These are phyloP conservation scores for Scotopteryx bipunctaria DNA, from an alignment of 2,888 invertebrate species.

Conservation along the genomic window DNA sequence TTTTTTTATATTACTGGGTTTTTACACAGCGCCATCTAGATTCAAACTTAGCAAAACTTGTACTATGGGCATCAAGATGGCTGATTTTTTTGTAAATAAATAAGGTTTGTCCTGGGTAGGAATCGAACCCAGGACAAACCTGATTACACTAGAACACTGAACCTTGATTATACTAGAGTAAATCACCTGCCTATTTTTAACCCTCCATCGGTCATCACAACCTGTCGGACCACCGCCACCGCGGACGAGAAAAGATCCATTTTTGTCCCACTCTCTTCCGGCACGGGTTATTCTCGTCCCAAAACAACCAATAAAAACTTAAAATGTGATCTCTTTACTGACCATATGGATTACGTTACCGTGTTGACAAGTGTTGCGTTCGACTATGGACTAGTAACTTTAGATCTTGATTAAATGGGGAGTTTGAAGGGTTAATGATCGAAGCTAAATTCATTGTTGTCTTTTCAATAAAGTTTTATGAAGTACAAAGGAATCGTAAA, in stretches of 20 bases:
- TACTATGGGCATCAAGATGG: too few relatives aligned
- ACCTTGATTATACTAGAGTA: too few relatives aligned
- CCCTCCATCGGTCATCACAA: slow-evolving; percentile 42
- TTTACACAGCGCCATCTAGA: too few relatives aligned
- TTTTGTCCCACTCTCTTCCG: slow-evolving; percentile 68
- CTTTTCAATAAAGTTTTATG: slow-evolving; percentile 23
- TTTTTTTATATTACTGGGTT: too few relatives aligned
- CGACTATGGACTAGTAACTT: slow-evolving; percentile 17
- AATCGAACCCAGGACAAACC: too few relatives aligned
- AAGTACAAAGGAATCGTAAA: slow-evolving; percentile 27
- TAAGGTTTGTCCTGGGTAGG: too few relatives aligned
- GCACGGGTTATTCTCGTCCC: slow-evolving; percentile 56
- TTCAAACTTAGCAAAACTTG: too few relatives aligned
- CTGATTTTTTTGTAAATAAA: too few relatives aligned
- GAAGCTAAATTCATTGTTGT: slow-evolving; percentile 14
- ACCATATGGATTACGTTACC: slow-evolving; percentile 64
- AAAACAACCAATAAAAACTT: slow-evolving; percentile 54
- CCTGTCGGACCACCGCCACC: slow-evolving; percentile 55
- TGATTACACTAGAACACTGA: too few relatives aligned
- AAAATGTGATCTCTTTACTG: slow-evolving; percentile 55
- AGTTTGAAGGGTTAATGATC: slow-evolving; percentile 17
- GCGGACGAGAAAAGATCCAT: slow-evolving; percentile 62
- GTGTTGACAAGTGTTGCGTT: slow-evolving; percentile 46
- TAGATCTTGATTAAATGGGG: slow-evolving; percentile 13
- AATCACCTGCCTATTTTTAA: slow-evolving; percentile 35